Percentiles rank a stretch among this genome's conserved stretches.
These are phyloP conservation scores for Tinea pellionella DNA, from an alignment of 2,888 invertebrate species.

Conservation along the genomic window DNA sequence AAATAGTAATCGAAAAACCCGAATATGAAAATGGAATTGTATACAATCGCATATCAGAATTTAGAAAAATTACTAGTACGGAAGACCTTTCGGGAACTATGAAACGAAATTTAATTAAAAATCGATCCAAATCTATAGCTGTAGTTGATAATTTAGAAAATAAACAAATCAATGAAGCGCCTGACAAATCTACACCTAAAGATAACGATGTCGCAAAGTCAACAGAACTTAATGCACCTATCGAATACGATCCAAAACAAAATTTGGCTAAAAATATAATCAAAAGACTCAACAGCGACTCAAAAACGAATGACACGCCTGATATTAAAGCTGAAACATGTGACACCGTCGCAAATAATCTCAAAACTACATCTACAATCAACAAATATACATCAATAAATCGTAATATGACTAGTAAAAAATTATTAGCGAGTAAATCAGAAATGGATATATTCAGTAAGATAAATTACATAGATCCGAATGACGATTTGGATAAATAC, in stretches of 20 bases:
- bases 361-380: background rate
- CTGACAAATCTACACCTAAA: background rate
- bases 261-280: background rate
- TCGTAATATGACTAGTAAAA: constrained; percentile 21
- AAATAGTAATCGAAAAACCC: constrained; percentile 19
- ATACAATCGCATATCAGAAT: constrained; percentile 51
- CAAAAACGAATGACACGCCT: constrained; percentile 20
- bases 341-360: background rate
- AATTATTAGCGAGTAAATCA: constrained; percentile 53
- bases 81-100: background rate
- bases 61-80: background rate
- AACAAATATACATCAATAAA: background rate
- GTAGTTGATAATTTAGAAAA: background rate
- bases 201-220: background rate
- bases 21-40: constrained; percentile 51
- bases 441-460: constrained; percentile 63
- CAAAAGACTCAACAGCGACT: constrained; percentile 14
- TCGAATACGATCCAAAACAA: constrained; percentile 14
- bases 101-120: background rate
- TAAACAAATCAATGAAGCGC: background rate
- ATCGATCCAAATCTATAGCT: constrained; percentile 17
- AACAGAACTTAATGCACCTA: background rate
- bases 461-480: constrained; percentile 24
- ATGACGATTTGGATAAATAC: constrained; percentile 44
- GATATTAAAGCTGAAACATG: constrained; percentile 13